Evolutionary conservation across 2,113 vertebrate species (phyloP).

Genomic region (Sula dactylatra): DNA sequence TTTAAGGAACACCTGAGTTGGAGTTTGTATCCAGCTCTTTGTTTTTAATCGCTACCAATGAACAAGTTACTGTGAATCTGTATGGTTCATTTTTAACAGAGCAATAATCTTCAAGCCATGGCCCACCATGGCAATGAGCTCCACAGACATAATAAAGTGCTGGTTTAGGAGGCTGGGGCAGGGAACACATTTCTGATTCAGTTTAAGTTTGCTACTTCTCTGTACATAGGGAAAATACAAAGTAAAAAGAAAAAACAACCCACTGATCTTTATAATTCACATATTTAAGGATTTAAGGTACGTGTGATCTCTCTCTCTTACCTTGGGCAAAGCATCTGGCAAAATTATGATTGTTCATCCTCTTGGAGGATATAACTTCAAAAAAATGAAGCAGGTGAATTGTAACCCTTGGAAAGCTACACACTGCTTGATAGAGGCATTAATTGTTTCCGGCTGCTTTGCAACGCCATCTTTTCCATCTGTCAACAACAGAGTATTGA

Average conservation of each 20-base stretch:
- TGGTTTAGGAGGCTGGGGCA: background rate
- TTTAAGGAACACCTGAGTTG: background rate
- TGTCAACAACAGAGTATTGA: background rate
- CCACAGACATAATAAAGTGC: background rate
- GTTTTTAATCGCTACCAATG: background rate
- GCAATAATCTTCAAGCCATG: background rate
- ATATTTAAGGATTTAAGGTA: background rate
- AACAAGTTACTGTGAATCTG: background rate
- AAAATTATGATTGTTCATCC: background rate
- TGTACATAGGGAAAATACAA: background rate
- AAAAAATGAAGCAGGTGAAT: background rate
- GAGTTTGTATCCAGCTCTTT: background rate
- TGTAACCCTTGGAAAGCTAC: background rate
- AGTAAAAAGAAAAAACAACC: background rate
- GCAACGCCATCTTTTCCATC: background rate
- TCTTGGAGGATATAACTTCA: background rate
- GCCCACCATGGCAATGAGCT: background rate
- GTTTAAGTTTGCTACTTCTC: background rate
- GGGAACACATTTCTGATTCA: background rate
- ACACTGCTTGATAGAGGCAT: background rate
- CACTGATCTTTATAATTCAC: background rate
- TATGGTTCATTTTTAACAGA: background rate
- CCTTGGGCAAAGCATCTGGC: background rate
- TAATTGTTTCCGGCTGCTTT: background rate
- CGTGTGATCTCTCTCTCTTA: background rate